Conservation (phyloP, 2,888 invertebrate genomes). For the Aphidoletes aphidimyza region DNA sequence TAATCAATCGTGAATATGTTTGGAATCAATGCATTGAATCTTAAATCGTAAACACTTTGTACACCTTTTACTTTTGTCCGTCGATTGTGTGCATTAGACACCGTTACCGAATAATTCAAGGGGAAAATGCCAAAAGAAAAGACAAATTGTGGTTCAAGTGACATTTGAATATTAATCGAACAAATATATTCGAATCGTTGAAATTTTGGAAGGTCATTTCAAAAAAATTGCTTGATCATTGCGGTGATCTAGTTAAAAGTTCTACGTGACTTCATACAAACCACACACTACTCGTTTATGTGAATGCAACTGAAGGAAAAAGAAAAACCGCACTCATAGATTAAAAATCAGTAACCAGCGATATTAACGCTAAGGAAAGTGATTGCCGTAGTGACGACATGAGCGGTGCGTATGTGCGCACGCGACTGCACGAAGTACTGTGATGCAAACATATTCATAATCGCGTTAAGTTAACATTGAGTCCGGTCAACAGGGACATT, state of each 20-base stretch:
- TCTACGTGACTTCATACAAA: slow-evolving; percentile 1
- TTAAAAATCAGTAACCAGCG: neutral
- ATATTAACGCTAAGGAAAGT: neutral
- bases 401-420: neutral
- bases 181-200: neutral
- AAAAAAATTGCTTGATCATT: neutral
- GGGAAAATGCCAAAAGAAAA: neutral
- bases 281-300: neutral
- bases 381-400: neutral
- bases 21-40: neutral
- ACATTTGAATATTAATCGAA: neutral
- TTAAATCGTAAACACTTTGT: neutral
- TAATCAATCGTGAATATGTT: neutral
- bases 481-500: slow-evolving; percentile 35
- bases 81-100: neutral
- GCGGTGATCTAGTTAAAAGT: neutral
- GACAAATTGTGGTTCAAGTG: neutral
- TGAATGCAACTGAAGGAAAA: neutral
- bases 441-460: neutral
- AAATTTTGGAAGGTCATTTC: slow-evolving; percentile 9
- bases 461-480: slow-evolving; percentile 21
- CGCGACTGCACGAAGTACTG: neutral
- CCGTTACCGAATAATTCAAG: slow-evolving; percentile 1
- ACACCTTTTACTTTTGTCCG: slow-evolving; percentile 4
- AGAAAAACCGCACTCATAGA: neutral